Evolutionary conservation across 2,797 vertebrate species (phyloP), one percentile per base, ranked within the genome.

Genomic region (Uromys caudimaculatus): DNA sequence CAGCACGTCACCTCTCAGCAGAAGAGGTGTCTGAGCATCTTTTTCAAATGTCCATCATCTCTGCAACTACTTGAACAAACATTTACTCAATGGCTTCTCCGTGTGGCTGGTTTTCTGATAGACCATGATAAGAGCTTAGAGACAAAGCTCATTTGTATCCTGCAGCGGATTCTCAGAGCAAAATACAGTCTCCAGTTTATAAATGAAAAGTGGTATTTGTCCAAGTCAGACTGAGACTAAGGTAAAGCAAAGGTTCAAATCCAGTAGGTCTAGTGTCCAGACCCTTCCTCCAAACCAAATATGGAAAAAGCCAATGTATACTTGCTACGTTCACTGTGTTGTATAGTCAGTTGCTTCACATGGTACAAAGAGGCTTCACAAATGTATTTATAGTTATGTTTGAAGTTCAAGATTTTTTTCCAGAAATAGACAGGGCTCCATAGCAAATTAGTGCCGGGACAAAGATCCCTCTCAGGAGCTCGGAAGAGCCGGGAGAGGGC

Each of bases 201-300:
- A 86, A 24, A 94, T 67, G 16, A 96, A 89, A 76, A 86, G 81
- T 19, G 19, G 54, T 62, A 86, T 62, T 50, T 96, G 38, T 71
- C 76, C 60, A 83, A 84, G 44, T 93, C 47, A 95, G 27, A 41
- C 24, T 21, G 7, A 52, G 52, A 87, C 71, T 86, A 90, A 62
- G n/a, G 79, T 78, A 86, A 90, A 76, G 38, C 27, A 54, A 92
- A 95, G n/a, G 71, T 24, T 95, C 75, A 90, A 76, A 87, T 58
- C 27, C 32, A 88, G n/a, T 16, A 89, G 24, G 86, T 64, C 4
- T 64, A 60, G 60, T 7, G 54, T 38, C 23, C 35, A 81, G 41
- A 64, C 50, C 24, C 56, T 62, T 71, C 3, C 84, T 89, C 44
- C 89, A 44, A 86, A 38, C 6, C 27, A 81, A 54, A 12, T 71